These are phyloP conservation scores for Chromis chromis DNA, from an alignment of 2,797 vertebrate species.

Conservation along the genomic window DNA sequence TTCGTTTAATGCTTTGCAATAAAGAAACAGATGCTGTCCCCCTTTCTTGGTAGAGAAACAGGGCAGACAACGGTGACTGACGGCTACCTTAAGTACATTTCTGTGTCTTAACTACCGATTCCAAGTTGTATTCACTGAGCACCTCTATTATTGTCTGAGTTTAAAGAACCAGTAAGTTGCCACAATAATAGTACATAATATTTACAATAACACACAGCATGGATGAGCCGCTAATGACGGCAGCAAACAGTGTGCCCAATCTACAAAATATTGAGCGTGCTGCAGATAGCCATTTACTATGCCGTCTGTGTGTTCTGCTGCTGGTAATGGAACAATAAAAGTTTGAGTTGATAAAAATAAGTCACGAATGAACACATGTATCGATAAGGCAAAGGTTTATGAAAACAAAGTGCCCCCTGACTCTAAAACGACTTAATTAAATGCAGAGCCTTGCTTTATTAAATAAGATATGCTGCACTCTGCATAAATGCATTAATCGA, in stretches of 20 bases:
- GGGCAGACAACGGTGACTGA: conserved; percentile 3
- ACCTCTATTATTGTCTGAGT: conserved; percentile 1
- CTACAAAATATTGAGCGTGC: conserved; percentile 35
- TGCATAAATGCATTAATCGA: conserved; percentile 81
- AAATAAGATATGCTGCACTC: conserved; percentile 79
- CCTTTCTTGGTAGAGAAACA: not conserved
- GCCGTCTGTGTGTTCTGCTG: conserved; percentile 24
- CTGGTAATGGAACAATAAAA: conserved; percentile 58
- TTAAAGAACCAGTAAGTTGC: conserved; percentile 5
- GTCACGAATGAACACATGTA: conserved; percentile 67
- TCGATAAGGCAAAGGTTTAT: conserved; percentile 71
- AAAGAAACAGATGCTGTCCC: not conserved
- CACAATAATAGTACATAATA: conserved; percentile 20
- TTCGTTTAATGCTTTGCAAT: not conserved
- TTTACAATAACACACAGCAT: conserved; percentile 15
- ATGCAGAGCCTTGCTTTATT: conserved; percentile 75
- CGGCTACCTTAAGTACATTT: conserved; percentile 6
- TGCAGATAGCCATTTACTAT: conserved; percentile 42
- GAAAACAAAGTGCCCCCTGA: conserved; percentile 68
- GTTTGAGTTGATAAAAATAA: conserved; percentile 55
- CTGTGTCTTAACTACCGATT: not conserved
- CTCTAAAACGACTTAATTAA: conserved; percentile 73
- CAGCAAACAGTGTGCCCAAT: conserved; percentile 28
- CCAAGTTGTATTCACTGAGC: not conserved
- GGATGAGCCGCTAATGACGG: conserved; percentile 13